Percentiles rank a stretch among this genome's conserved stretches.
phyloP scores from a whole-genome alignment of 2,797 vertebrate species.

The Hippopotamyrus pictus region DNA sequence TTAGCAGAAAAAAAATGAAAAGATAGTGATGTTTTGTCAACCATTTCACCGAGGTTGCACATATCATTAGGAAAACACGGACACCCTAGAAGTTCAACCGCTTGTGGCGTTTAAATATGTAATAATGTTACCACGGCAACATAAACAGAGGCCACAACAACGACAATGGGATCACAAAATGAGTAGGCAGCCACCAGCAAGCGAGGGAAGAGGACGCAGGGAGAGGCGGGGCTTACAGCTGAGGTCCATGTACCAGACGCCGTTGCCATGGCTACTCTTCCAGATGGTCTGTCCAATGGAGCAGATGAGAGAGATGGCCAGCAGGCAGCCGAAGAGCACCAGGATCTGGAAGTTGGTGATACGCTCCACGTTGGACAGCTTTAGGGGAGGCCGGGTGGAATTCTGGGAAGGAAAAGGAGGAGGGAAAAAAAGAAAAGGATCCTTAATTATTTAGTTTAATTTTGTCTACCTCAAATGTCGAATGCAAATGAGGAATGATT shows the following conservation, averaged over 20 bases:
- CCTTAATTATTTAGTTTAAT: not conserved
- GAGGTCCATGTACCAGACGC: conserved; percentile 96
- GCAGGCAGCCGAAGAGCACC: conserved; percentile 91
- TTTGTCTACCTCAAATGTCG: not conserved
- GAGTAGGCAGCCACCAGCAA: not conserved
- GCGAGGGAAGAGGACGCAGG: not conserved
- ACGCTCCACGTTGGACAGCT: conserved; percentile 94
- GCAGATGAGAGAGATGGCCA: conserved; percentile 93
- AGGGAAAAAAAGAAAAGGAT: not conserved
- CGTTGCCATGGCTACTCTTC: conserved; percentile 82
- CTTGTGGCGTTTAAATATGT: not conserved
- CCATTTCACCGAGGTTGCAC: conserved; percentile 60
- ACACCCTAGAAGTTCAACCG: not conserved
- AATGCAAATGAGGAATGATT: not conserved
- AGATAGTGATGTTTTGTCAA: conserved; percentile 55
- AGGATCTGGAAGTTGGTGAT: conserved; percentile 98
- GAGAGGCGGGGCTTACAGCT: conserved; percentile 76
- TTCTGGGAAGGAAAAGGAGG: conserved; percentile 65
- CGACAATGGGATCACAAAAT: conserved; percentile 51
- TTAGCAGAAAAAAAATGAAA: conserved; percentile 45
- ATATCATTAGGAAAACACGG: conserved; percentile 48
- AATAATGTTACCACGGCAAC: not conserved
- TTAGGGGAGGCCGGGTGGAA: conserved; percentile 91
- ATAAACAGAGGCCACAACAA: conserved; percentile 58
- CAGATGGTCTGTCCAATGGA: conserved; percentile 93